These are phyloP conservation scores for Cuculus canorus DNA, from an alignment of 2,797 vertebrate genomes.

Conservation along the genomic window DNA sequence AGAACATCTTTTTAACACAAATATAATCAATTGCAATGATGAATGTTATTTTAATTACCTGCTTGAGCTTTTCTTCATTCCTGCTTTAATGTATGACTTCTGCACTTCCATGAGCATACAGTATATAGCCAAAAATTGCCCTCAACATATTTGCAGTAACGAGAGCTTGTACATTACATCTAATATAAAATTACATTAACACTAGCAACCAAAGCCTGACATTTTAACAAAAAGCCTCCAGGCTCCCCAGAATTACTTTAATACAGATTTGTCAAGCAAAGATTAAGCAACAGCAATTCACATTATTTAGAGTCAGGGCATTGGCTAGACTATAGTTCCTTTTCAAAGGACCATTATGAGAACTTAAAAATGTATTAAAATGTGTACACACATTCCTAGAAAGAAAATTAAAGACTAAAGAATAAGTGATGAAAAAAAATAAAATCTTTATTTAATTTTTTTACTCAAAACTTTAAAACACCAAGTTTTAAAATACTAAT, in stretches of 20 bases:
- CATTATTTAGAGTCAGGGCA: background rate
- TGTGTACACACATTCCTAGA: background rate
- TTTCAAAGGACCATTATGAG: background rate
- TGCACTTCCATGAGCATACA: background rate
- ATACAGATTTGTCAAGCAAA: background rate
- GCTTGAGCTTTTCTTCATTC: background rate
- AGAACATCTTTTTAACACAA: background rate
- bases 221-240: background rate
- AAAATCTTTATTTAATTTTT: conserved; percentile 33
- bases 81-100: background rate
- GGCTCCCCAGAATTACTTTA: background rate
- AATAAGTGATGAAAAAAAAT: background rate
- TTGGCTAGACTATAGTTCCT: background rate
- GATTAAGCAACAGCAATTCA: background rate
- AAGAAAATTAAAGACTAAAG: background rate
- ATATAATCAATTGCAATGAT: background rate
- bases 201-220: background rate
- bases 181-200: background rate
- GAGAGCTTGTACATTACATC: background rate
- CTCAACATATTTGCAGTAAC: background rate
- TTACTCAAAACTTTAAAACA: background rate
- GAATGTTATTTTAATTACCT: background rate
- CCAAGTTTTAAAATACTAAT: background rate
- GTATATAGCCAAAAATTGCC: background rate
- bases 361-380: background rate